Evolutionary conservation across 2,797 vertebrate genomes (phyloP).

Genomic region (Sylvia borin): DNA sequence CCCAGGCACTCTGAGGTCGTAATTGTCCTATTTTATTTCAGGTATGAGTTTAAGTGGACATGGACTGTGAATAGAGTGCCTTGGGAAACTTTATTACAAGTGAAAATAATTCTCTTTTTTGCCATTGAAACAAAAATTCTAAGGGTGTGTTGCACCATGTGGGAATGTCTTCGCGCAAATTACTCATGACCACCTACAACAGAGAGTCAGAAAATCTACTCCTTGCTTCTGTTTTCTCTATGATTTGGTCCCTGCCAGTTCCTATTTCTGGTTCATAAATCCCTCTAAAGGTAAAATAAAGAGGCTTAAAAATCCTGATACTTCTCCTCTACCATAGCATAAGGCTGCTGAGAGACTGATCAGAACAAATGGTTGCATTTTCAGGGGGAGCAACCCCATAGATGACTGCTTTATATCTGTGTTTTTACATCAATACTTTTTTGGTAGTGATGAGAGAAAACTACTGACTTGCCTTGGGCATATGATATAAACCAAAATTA

Average conservation of each 20-base stretch:
- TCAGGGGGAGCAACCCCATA: neutral
- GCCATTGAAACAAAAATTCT: neutral
- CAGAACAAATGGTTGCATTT: neutral
- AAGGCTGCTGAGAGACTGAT: neutral
- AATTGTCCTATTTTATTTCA: neutral
- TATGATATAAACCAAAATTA: constrained; percentile 15
- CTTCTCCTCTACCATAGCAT: neutral
- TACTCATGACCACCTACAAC: neutral
- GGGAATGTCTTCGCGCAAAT: neutral
- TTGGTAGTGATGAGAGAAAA: constrained; percentile 37
- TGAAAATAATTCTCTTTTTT: neutral
- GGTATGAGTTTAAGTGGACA: neutral
- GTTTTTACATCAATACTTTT: constrained; percentile 18
- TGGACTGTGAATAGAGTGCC: neutral
- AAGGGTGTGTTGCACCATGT: neutral
- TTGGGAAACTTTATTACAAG: neutral
- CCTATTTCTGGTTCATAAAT: neutral
- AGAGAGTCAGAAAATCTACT: neutral
- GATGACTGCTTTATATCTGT: neutral
- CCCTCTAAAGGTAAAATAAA: neutral
- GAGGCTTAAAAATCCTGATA: neutral
- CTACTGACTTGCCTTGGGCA: neutral
- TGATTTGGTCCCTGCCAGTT: neutral
- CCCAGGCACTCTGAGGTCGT: neutral
- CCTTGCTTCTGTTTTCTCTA: neutral